phyloP scores from a whole-genome alignment of 1,140 invertebrate genomes.

The Ptiloglossa arizonensis region DNA sequence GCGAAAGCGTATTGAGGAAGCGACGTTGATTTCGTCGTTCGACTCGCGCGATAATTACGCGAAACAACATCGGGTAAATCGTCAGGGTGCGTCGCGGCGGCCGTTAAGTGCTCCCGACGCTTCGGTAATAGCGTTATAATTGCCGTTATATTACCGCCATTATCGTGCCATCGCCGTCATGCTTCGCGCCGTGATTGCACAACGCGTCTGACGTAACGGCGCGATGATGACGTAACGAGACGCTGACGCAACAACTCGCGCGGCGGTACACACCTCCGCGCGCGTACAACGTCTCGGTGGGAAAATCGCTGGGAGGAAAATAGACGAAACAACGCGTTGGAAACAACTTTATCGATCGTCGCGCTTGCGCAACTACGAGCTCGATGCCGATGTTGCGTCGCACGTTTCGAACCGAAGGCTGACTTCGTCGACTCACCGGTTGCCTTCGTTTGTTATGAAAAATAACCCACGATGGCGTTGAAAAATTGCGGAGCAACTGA shows the following conservation, averaged over 20 bases:
- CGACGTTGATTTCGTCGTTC: background rate
- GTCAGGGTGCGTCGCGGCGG: conserved; percentile 11
- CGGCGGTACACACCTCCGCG: background rate
- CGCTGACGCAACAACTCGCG: conserved; percentile 21
- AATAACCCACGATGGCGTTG: too few species aligned
- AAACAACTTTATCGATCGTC: background rate
- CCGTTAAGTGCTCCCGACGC: conserved; percentile 54
- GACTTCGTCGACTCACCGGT: too few species aligned
- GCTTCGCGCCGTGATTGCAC: conserved; percentile 44
- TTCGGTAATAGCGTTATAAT: conserved; percentile 64
- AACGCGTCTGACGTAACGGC: conserved; percentile 58
- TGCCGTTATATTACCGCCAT: conserved; percentile 63
- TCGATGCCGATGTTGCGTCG: background rate
- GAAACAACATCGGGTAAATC: conserved; percentile 18
- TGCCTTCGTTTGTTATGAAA: too few species aligned
- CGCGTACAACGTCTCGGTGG: background rate
- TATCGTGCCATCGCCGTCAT: conserved; percentile 51
- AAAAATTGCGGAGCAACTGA: too few species aligned
- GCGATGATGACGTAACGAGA: conserved; percentile 49
- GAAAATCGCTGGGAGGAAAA: background rate
- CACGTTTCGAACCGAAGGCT: background rate
- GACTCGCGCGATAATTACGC: background rate
- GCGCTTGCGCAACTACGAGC: background rate
- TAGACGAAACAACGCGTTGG: background rate
- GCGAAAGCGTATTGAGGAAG: background rate